Percentiles rank a stretch among this genome's conserved stretches.
Conservation (phyloP, 1,140 invertebrate genomes). For the Drosophila burlai region DNA sequence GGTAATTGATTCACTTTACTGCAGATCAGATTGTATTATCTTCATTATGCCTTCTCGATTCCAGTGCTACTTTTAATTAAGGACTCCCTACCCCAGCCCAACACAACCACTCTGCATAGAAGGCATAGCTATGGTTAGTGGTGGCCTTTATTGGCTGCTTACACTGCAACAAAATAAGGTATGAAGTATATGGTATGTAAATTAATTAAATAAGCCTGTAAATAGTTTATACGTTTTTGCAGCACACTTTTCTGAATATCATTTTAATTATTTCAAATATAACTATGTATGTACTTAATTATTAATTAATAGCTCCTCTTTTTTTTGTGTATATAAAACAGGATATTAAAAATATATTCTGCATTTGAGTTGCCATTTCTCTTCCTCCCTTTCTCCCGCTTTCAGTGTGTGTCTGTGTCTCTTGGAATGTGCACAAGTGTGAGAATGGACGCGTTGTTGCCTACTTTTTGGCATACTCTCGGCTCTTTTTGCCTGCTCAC, state of each 20-base stretch:
- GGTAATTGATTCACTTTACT: slow-evolving; percentile 11
- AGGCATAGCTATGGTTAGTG: slow-evolving; percentile 11
- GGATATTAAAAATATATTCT: slow-evolving; percentile 66
- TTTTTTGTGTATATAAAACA: slow-evolving; percentile 36
- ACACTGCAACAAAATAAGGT: neutral
- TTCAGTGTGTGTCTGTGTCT: neutral
- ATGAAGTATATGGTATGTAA: too few species aligned
- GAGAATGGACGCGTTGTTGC: slow-evolving; percentile 30
- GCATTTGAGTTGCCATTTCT: slow-evolving; percentile 24
- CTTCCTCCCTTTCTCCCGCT: neutral
- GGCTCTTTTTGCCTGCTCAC: slow-evolving; percentile 54
- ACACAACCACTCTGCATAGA: neutral
- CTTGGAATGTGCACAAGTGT: slow-evolving; percentile 16
- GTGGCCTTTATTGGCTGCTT: slow-evolving; percentile 18
- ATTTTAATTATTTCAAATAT: neutral
- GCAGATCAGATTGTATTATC: slow-evolving; percentile 15
- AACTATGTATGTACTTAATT: too few species aligned
- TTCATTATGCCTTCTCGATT: slow-evolving; percentile 14
- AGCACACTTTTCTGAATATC: neutral
- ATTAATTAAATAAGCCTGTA: too few species aligned
- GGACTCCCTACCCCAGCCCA: neutral
- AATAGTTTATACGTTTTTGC: neutral
- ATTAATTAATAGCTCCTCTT: neutral
- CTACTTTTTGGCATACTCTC: slow-evolving; percentile 45
- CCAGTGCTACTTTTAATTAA: slow-evolving; percentile 23